These are phyloP conservation scores for Antrozous pallidus DNA, from an alignment of 2,797 vertebrate species.

Conservation along the genomic window DNA sequence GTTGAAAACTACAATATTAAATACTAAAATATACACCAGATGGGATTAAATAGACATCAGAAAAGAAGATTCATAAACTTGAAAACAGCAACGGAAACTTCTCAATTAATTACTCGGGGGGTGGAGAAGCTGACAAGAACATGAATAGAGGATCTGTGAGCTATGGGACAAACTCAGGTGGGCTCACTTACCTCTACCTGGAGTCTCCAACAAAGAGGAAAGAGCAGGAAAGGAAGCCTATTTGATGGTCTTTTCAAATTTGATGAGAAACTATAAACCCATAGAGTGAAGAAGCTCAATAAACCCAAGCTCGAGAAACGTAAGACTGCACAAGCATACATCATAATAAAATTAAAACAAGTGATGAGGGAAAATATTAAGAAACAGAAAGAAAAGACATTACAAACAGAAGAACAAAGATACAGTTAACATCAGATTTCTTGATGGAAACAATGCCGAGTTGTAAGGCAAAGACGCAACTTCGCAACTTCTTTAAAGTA, in stretches of 20 bases:
- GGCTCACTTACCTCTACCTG: neutral
- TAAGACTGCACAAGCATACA: neutral
- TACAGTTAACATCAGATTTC: neutral
- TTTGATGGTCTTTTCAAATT: neutral
- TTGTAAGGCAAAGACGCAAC: neutral
- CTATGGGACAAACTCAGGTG: neutral
- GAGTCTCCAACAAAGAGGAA: neutral
- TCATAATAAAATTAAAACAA: neutral
- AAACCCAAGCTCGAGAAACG: neutral
- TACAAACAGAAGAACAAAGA: neutral
- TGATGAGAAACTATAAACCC: neutral
- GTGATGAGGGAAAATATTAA: neutral
- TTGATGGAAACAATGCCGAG: neutral
- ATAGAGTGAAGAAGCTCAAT: neutral
- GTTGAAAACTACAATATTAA: neutral
- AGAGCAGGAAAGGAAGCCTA: neutral
- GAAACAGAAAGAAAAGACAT: neutral
- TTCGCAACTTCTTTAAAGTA: neutral
- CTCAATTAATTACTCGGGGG: neutral
- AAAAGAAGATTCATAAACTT: neutral
- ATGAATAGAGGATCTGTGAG: neutral
- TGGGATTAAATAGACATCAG: neutral
- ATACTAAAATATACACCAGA: neutral
- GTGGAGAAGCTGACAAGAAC: neutral
- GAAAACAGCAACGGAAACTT: neutral